Conservation (phyloP, 2,888 invertebrate species). For the Nyleta sp. region DNA sequence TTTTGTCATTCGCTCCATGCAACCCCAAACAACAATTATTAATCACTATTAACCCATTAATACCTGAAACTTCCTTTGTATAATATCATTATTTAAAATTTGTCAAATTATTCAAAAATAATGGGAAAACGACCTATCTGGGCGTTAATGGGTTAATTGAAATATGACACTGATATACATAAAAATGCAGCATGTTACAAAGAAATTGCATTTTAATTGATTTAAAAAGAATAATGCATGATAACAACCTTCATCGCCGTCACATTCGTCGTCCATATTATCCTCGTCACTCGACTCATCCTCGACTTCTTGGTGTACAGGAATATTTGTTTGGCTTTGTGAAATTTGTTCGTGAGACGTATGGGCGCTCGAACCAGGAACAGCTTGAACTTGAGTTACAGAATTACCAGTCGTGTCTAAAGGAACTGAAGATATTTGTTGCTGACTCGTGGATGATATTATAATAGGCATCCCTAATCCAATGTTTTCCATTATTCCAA, state of each 20-base stretch:
- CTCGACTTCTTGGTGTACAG: slow-evolving; percentile 74
- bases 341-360: slow-evolving; percentile 74
- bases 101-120: no score
- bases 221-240: background rate
- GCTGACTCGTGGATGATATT: slow-evolving; percentile 74
- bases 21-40: no score
- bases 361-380: slow-evolving; percentile 78
- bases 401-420: slow-evolving; percentile 76
- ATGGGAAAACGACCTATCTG: no score
- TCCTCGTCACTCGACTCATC: slow-evolving; percentile 79
- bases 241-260: slow-evolving; percentile 76
- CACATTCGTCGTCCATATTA: slow-evolving; percentile 80
- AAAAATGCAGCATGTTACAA: no score
- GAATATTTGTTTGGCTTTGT: slow-evolving; percentile 72
- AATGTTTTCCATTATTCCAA: slow-evolving; percentile 79
- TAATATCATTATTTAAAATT: no score
- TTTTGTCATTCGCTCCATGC: no score
- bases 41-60: no score
- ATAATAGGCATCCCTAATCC: slow-evolving; percentile 78
- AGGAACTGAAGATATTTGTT: slow-evolving; percentile 80
- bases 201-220: slow-evolving; percentile 7
- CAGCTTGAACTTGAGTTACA: slow-evolving; percentile 77
- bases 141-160: no score
- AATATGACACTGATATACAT: no score
- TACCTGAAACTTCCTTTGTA: no score